A percentile compares a stretch with the other conserved stretches of the same genome.
These are phyloP conservation scores for Tenebrio molitor DNA, from an alignment of 1,140 invertebrate genomes.

Conservation along the genomic window DNA sequence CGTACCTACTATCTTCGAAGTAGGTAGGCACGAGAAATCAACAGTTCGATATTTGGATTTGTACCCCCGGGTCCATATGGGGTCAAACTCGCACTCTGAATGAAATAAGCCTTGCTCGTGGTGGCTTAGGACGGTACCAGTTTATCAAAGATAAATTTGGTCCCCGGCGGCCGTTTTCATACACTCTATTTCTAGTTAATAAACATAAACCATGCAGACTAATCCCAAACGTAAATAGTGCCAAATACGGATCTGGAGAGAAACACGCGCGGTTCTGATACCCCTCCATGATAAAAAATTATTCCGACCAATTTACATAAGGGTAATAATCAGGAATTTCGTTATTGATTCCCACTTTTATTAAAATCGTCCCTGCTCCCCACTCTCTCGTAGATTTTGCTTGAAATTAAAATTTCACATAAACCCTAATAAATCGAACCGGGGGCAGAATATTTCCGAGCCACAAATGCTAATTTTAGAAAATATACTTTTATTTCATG, in stretches of 20 bases:
- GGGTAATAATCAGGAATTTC: conserved; percentile 13
- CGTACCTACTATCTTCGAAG: conserved; percentile 39
- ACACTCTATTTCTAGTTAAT: background rate
- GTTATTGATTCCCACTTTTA: conserved; percentile 17
- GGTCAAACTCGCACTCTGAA: conserved; percentile 30
- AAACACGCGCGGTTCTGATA: background rate
- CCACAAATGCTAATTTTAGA: too few species aligned
- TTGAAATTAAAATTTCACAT: background rate
- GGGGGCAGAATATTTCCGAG: too few species aligned
- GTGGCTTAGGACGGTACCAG: background rate
- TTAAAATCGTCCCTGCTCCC: background rate
- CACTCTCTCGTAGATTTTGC: background rate
- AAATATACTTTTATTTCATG: too few species aligned
- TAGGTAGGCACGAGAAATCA: conserved; percentile 43
- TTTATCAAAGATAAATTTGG: conserved; percentile 23
- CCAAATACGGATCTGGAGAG: conserved; percentile 9
- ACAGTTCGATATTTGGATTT: conserved; percentile 47
- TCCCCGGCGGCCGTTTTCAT: conserved; percentile 2
- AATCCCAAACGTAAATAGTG: background rate
- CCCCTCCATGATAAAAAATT: background rate
- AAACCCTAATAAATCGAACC: too few species aligned
- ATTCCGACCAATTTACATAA: background rate
- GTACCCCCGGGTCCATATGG: conserved; percentile 40
- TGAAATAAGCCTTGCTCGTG: conserved; percentile 22
- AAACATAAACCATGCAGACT: background rate